Evolutionary conservation across 2,113 vertebrate genomes (phyloP).

Genomic region (Misgurnus mizolepis): DNA sequence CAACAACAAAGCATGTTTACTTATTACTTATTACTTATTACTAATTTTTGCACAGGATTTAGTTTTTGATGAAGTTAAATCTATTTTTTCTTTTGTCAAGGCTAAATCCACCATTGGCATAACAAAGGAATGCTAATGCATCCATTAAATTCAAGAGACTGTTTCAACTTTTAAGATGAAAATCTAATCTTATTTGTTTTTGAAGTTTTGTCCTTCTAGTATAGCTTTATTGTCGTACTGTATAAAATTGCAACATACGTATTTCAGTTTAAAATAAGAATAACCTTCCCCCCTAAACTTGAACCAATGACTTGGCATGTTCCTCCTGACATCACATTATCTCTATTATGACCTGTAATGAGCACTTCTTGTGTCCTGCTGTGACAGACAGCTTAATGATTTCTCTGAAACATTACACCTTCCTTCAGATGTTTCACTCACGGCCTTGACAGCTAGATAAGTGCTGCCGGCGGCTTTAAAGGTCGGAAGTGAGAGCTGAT

Average conservation of each 20-base stretch:
- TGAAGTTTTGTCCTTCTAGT: background rate
- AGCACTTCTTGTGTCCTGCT: constrained; percentile 15
- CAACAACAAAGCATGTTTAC: constrained; percentile 7
- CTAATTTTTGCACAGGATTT: background rate
- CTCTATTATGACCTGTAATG: background rate
- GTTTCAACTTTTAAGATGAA: too few relatives aligned
- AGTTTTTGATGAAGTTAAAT: background rate
- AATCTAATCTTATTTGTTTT: background rate
- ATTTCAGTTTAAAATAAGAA: background rate
- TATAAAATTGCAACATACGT: background rate
- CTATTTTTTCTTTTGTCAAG: background rate
- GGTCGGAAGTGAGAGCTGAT: background rate
- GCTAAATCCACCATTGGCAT: background rate
- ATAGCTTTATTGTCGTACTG: constrained; percentile 4
- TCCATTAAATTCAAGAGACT: background rate
- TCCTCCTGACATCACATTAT: constrained; percentile 2
- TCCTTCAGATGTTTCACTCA: constrained; percentile 26
- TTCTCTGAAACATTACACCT: constrained; percentile 26
- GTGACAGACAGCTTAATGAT: constrained; percentile 37
- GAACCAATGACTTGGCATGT: background rate
- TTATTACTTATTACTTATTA: too few relatives aligned
- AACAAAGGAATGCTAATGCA: background rate
- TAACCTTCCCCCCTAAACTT: background rate
- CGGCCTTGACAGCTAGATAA: constrained; percentile 38
- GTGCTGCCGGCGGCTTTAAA: constrained; percentile 21